These are phyloP conservation scores for Medauroidea extradentata DNA, from an alignment of 1,140 invertebrate genomes.

Conservation along the genomic window DNA sequence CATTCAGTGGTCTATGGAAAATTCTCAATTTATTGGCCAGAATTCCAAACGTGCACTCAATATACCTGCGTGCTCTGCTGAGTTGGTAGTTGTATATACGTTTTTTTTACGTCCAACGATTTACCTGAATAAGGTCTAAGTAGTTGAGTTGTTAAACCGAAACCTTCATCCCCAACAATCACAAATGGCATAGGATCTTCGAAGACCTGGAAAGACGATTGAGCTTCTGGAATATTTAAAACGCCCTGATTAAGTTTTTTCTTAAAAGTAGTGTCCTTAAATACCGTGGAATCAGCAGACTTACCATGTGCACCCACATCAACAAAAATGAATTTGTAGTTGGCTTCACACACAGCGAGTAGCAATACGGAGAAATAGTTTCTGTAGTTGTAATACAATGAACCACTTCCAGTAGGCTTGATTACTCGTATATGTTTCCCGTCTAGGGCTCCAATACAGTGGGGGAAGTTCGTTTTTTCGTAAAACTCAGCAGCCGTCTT, in stretches of 20 bases:
- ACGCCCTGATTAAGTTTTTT: constrained; percentile 2
- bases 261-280: constrained; percentile 22
- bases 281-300: constrained; percentile 38
- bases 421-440: constrained; percentile 36
- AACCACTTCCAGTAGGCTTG: constrained; percentile 28
- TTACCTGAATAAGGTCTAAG: constrained; percentile 40
- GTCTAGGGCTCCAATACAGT: constrained; percentile 27
- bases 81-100: constrained; percentile 41
- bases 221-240: constrained; percentile 24
- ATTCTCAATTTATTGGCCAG: constrained; percentile 41
- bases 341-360: constrained; percentile 37
- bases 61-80: constrained; percentile 36
- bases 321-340: constrained; percentile 25
- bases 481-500: constrained; percentile 6
- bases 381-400: constrained; percentile 35
- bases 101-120: constrained; percentile 25
- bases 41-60: constrained; percentile 46
- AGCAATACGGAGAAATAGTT: constrained; percentile 38
- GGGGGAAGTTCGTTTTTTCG: not conserved
- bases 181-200: constrained; percentile 30
- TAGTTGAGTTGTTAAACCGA: constrained; percentile 30
- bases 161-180: constrained; percentile 47
- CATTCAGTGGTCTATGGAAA: constrained; percentile 34
- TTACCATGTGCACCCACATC: constrained; percentile 42
- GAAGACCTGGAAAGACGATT: not conserved